Conservation (phyloP, 2,797 vertebrate genomes). For the Tangara arthus region DNA sequence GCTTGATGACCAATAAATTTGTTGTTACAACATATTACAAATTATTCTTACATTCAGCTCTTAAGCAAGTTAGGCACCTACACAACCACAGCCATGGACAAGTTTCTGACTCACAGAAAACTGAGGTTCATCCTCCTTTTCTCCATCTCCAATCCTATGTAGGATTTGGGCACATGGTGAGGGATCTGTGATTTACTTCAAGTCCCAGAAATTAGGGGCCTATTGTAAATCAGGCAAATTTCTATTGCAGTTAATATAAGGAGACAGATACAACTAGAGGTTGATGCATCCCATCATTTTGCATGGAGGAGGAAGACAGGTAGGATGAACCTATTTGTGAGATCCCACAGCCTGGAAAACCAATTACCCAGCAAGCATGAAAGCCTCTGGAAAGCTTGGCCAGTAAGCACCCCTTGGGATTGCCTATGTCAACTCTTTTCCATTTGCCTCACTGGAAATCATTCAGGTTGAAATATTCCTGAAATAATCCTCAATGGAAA, state of each 20-base stretch:
- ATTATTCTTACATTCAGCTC: background rate
- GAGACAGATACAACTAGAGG: background rate
- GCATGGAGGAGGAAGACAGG: background rate
- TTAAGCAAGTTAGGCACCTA: background rate
- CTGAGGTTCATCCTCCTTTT: background rate
- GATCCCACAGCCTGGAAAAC: background rate
- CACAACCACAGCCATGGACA: rapidly evolving
- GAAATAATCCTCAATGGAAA: background rate
- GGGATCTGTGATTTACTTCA: background rate
- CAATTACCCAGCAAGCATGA: background rate
- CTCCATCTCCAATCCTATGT: background rate
- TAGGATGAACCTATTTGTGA: background rate
- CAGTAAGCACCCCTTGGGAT: background rate
- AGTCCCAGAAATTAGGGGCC: background rate
- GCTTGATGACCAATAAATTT: background rate
- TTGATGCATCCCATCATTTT: background rate
- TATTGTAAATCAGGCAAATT: background rate
- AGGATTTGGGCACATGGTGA: background rate
- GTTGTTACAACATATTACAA: background rate
- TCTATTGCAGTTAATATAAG: background rate
- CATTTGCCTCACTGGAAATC: background rate
- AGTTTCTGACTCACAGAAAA: background rate
- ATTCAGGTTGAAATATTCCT: background rate
- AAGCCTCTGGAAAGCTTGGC: background rate
- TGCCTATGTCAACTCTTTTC: background rate